Evolutionary conservation across 1,140 invertebrate genomes (phyloP).

Genomic region (Nasonia vitripennis): DNA sequence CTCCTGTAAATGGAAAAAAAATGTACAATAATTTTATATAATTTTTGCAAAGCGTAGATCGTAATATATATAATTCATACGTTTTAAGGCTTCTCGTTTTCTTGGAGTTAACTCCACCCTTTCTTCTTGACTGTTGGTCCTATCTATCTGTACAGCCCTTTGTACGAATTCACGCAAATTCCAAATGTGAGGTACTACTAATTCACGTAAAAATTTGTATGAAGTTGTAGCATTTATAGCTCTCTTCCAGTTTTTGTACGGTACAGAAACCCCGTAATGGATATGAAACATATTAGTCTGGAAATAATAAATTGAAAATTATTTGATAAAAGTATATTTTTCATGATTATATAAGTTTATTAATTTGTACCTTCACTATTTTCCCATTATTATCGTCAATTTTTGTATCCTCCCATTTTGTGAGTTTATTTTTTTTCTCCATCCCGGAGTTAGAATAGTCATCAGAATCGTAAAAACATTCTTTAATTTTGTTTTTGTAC

Average conservation of each 20-base stretch:
- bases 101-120: background rate
- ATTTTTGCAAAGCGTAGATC: no score
- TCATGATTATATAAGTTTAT: no score
- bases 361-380: no score
- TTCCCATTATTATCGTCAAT: no score
- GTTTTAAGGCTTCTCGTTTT: background rate
- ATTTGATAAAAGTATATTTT: no score
- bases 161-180: background rate
- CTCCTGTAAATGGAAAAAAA: background rate
- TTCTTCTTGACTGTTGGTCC: background rate
- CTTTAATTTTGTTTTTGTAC: no score
- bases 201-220: background rate
- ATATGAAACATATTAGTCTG: background rate
- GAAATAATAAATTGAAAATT: background rate
- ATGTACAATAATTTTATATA: background rate
- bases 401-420: no score
- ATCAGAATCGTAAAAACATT: no score
- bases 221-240: background rate
- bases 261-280: background rate
- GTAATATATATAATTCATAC: background rate
- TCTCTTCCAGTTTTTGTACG: slow-evolving; percentile 12
- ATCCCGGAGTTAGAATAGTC: no score
- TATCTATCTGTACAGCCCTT: background rate
- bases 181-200: slow-evolving; percentile 1
- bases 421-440: no score